Evolutionary conservation across 2,113 vertebrate genomes (phyloP), one percentile per base, ranked within the genome.

Genomic region (Colistium nudipinnis): DNA sequence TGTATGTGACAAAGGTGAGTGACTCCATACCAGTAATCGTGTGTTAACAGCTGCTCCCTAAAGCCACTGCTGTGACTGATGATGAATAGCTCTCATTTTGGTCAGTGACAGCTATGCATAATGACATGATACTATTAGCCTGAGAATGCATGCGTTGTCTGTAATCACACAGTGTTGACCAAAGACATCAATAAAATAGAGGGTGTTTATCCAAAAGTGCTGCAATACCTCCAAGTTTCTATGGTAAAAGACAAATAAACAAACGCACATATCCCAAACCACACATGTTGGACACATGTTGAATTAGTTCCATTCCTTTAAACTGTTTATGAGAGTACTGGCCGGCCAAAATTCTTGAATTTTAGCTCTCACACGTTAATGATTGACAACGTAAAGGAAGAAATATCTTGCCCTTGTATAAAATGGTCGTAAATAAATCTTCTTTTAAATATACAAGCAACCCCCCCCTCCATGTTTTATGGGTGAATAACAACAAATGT

Each of bases 81-180:
- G 16, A 28, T 17, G 16, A 13, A 38, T 6, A 30, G 17, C n/a
- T 11, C 41, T 82, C 16, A 81, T 74, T 60, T 53, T 48, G 77
- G 81, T 86, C 48, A 41, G 14, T 85, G 83, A 81, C 81, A 63
- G 33, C 39, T 1, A 3, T 43, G 24, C 28, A 41, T 82, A 78
- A 87, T 76, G 33, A 45, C 43, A n/a, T 65, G 30, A 7, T 8
- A n/a, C 31, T 51, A 31, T 31, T 4, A 20, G 31, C 28, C 7
- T 20, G 14, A 0, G 7, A 22, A 8, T 10, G n/a, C 49, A 16
- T 53, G 31, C 43, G 66, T 65, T 48, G 45, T 25, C 39, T 43
- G 2, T 85, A 63, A 77, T 71, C 33, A 69, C 39, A 44, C 22
- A 12, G 45, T 4, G 10, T 45, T 14, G 41, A 53, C 78, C 35